Evolutionary conservation across 2,888 invertebrate genomes (phyloP), one percentile per base, ranked within the genome.

Genomic region (Ormyrus thymus): DNA sequence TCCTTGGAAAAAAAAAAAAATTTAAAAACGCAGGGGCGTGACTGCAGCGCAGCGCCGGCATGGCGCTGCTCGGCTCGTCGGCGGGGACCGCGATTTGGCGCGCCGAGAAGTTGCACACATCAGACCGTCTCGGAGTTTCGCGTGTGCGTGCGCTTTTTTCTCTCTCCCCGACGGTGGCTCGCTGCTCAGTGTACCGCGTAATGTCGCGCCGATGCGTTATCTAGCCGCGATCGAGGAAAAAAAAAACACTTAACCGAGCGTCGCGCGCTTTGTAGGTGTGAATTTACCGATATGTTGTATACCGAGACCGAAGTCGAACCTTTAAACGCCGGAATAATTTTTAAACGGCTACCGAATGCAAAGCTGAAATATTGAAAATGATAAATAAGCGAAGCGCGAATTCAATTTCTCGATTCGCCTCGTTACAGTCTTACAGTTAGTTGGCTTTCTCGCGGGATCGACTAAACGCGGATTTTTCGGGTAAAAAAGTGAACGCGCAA

Each of bases 171-270:
- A 2, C 56, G 53, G 29, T 61, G 43, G 53, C 56, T 6, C 48
- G 7, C 5, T 53, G 69, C 13, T 69, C 78, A 78, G 78, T 78
- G 46, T 53, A n/a, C 51, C 74, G 74, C 62, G 64, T 59, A 65
- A 74, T 74, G 58, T 53, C 69, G 73, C 66, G 72, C 29, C 29
- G 56, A 48, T 62, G 66, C 46, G 65, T 15, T 62, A 59, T 50
- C 29, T 29, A 10, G 56, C 29, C 29, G 29, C 29, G 29, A 29
- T 29, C 29, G 29, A 29, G 29, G 29, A 29, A 29, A 29, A 1
- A 29, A 29, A 29, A 29, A 29, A 29, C 2, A 4, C 29, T 29
- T 29, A 29, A 29, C 29, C 4, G 29, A 29, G 29, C 29, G 29
- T 29, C 29, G 29, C 29, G 29, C 29, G 29, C 29, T 29, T 29